phyloP scores from a whole-genome alignment of 2,888 invertebrate genomes.

The Ormyrus nitidulus region DNA sequence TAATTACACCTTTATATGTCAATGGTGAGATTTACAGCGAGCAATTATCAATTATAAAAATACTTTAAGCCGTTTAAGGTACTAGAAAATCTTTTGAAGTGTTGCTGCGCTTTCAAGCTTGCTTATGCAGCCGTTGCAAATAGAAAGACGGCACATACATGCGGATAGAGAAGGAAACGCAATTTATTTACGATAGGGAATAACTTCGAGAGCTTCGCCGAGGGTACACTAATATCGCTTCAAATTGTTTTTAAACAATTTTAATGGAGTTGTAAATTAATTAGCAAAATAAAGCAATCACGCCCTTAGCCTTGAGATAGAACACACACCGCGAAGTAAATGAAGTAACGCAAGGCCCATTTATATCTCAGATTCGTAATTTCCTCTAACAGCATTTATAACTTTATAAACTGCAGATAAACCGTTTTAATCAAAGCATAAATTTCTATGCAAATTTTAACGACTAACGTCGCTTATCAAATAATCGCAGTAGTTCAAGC shows the following conservation, averaged over 20 bases:
- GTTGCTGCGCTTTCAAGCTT: conserved; percentile 5
- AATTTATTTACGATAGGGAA: conserved; percentile 35
- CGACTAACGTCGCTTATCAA: too few species aligned
- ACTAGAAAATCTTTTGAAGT: conserved; percentile 2
- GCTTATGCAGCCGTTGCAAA: neutral
- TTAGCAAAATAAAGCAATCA: conserved; percentile 43
- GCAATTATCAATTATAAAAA: conserved; percentile 27
- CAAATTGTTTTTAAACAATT: conserved; percentile 38
- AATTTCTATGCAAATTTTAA: conserved; percentile 9
- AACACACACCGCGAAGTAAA: neutral
- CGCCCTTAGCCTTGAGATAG: neutral
- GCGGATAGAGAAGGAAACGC: neutral
- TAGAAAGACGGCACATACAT: neutral
- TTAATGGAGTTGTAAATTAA: conserved; percentile 47
- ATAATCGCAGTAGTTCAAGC: too few species aligned
- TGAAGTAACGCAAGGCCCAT: conserved; percentile 15
- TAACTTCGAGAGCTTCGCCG: conserved; percentile 1
- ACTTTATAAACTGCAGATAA: neutral
- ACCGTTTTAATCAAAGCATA: conserved; percentile 10
- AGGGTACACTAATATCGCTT: conserved; percentile 16
- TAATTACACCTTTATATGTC: conserved; percentile 6
- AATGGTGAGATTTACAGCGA: neutral
- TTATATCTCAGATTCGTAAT: conserved; percentile 21
- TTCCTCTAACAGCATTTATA: conserved; percentile 12
- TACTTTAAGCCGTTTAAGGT: conserved; percentile 9